A percentile compares a stretch with the other conserved stretches of the same genome.
Evolutionary conservation across 2,113 vertebrate species (phyloP).

Genomic region (Protomyctophum bolini): DNA sequence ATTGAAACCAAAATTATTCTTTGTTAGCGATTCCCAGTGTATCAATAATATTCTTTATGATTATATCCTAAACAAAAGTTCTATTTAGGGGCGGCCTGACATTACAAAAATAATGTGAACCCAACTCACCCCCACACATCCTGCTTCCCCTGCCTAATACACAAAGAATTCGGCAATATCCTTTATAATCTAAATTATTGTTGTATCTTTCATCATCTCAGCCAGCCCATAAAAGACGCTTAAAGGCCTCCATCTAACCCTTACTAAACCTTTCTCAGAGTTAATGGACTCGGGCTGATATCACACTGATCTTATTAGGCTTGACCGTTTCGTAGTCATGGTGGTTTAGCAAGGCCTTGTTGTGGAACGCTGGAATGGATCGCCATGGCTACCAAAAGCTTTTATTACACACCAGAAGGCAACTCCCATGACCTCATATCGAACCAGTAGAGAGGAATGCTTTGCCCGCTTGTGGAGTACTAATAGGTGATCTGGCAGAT

Average conservation of each 20-base stretch:
- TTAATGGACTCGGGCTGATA: constrained; percentile 64
- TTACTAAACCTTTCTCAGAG: constrained; percentile 23
- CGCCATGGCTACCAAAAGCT: constrained; percentile 54
- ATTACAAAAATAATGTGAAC: background rate
- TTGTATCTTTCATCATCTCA: constrained; percentile 25
- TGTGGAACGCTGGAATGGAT: constrained; percentile 66
- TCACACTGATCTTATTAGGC: constrained; percentile 65
- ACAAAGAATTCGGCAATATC: background rate
- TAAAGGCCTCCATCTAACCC: constrained; percentile 30
- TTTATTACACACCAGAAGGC: constrained; percentile 54
- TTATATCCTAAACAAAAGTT: too few relatives aligned
- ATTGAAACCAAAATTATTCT: too few relatives aligned
- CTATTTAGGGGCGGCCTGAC: background rate
- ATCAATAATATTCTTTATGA: too few relatives aligned
- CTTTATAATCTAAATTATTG: constrained; percentile 5
- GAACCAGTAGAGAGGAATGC: constrained; percentile 46
- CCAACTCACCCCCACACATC: background rate
- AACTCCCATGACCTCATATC: constrained; percentile 63
- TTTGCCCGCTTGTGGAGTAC: constrained; percentile 11
- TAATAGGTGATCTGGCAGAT: background rate
- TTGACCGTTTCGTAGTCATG: constrained; percentile 53
- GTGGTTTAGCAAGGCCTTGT: constrained; percentile 66
- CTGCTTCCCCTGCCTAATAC: background rate
- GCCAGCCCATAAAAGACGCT: constrained; percentile 27
- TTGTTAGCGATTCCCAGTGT: too few relatives aligned